A percentile compares a stretch with the other conserved stretches of the same genome.
phyloP scores from a whole-genome alignment of 2,113 vertebrate species.

The Pithys albifrons region DNA sequence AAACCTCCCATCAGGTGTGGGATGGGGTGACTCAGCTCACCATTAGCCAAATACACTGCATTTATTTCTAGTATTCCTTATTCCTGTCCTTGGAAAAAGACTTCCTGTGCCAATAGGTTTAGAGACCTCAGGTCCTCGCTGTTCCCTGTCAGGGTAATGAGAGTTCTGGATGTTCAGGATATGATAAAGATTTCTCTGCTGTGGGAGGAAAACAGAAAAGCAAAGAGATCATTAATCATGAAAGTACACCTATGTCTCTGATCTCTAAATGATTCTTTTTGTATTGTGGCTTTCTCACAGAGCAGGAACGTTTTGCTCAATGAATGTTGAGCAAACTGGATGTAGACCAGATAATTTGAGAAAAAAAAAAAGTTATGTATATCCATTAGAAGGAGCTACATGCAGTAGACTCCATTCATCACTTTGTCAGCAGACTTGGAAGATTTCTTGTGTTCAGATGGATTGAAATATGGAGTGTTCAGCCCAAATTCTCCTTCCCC shows the following conservation, averaged over 20 bases:
- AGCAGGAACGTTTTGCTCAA: not conserved
- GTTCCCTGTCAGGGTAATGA: not conserved
- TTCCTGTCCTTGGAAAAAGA: not conserved
- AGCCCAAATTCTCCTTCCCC: not conserved
- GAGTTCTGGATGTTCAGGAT: not conserved
- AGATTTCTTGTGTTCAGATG: not conserved
- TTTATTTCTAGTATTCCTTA: not conserved
- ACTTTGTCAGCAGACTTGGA: not conserved
- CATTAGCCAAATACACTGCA: not conserved
- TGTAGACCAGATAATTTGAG: not conserved
- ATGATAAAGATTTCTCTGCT: not conserved
- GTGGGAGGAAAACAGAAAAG: not conserved
- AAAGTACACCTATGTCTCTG: not conserved
- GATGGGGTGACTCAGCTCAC: not conserved
- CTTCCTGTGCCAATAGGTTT: not conserved
- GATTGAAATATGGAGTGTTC: not conserved
- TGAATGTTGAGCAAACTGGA: not conserved
- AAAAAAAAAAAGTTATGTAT: not conserved
- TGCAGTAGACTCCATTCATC: conserved; percentile 21
- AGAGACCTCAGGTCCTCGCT: not conserved
- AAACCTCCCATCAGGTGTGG: not conserved
- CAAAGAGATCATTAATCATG: not conserved
- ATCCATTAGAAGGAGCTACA: not conserved
- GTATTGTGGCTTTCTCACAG: not conserved
- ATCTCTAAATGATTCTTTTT: not conserved